Percentiles rank a stretch among this genome's conserved stretches.
These are phyloP conservation scores for Dendroctonus ponderosae DNA, from an alignment of 1,140 invertebrate genomes.

Conservation along the genomic window DNA sequence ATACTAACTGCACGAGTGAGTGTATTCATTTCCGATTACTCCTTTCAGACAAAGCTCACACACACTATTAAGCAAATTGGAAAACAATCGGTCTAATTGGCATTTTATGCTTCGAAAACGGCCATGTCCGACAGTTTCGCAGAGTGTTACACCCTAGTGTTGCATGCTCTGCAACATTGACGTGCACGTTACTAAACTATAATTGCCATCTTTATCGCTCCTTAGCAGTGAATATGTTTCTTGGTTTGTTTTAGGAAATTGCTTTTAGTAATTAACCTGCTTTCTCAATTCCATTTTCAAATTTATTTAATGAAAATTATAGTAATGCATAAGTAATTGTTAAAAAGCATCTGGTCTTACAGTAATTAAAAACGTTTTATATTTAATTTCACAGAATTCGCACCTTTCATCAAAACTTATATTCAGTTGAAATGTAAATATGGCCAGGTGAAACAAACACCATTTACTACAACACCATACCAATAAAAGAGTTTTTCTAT, in stretches of 20 bases:
- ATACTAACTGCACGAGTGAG: conserved; percentile 21
- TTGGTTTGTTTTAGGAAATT: conserved; percentile 7
- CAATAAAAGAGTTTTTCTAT: too few relatives aligned
- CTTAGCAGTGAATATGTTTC: conserved; percentile 17
- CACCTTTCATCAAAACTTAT: too few relatives aligned
- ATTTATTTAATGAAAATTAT: too few relatives aligned
- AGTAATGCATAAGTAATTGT: too few relatives aligned
- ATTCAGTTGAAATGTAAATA: too few relatives aligned
- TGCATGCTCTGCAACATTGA: conserved; percentile 25
- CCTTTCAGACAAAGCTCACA: conserved; percentile 24
- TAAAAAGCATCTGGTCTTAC: too few relatives aligned
- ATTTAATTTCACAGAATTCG: too few relatives aligned
- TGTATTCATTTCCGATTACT: conserved; percentile 31
- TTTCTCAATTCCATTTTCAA: too few relatives aligned
- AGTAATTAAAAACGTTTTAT: too few relatives aligned
- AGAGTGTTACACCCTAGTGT: conserved; percentile 29
- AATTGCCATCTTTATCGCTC: conserved; percentile 19
- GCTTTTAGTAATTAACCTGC: too few relatives aligned
- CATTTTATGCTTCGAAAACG: conserved; percentile 28
- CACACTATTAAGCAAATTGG: conserved; percentile 30
- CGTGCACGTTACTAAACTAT: conserved; percentile 21
- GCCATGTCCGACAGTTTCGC: conserved; percentile 21
- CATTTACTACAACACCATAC: too few relatives aligned
- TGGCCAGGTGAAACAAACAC: too few relatives aligned
- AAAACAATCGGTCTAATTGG: conserved; percentile 31